These are phyloP conservation scores for Carposina sasakii DNA, from an alignment of 1,140 invertebrate genomes.

Conservation along the genomic window DNA sequence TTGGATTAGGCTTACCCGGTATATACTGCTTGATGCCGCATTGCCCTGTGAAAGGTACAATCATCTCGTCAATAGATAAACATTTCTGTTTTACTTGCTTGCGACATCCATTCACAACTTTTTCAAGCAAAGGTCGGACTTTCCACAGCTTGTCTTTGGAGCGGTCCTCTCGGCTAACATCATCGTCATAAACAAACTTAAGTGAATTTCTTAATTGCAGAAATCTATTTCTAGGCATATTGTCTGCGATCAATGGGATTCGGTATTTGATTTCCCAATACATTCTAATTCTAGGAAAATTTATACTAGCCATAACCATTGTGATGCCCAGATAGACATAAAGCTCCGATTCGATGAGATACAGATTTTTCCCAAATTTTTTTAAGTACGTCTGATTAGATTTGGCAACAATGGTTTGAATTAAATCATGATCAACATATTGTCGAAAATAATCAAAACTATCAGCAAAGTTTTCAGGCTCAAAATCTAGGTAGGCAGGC, in stretches of 20 bases:
- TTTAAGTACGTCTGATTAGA: not conserved
- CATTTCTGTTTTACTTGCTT: not conserved
- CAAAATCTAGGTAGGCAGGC: not conserved
- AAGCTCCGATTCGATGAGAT: not conserved
- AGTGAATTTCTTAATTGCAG: not conserved
- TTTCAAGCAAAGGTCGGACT: constrained; percentile 1
- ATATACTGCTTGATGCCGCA: not conserved
- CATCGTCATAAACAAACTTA: constrained; percentile 3
- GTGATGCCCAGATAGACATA: not conserved
- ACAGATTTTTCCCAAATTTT: not conserved
- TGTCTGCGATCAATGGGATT: not conserved
- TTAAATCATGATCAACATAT: constrained; percentile 2
- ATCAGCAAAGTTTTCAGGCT: not conserved
- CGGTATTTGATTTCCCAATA: constrained; percentile 2
- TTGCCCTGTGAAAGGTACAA: not conserved
- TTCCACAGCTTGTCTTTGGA: not conserved
- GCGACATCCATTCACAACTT: not conserved
- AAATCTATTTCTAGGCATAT: constrained; percentile 1
- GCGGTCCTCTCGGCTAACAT: not conserved
- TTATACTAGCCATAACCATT: not conserved
- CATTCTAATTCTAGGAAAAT: constrained; percentile 2
- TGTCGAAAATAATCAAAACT: not conserved
- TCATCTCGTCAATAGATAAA: constrained; percentile 3
- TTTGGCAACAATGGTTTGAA: not conserved
- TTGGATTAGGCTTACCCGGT: constrained; percentile 1